Evolutionary conservation across 1,140 invertebrate genomes (phyloP), one percentile per base, ranked within the genome.

Genomic region (Neodiprion fabricii): DNA sequence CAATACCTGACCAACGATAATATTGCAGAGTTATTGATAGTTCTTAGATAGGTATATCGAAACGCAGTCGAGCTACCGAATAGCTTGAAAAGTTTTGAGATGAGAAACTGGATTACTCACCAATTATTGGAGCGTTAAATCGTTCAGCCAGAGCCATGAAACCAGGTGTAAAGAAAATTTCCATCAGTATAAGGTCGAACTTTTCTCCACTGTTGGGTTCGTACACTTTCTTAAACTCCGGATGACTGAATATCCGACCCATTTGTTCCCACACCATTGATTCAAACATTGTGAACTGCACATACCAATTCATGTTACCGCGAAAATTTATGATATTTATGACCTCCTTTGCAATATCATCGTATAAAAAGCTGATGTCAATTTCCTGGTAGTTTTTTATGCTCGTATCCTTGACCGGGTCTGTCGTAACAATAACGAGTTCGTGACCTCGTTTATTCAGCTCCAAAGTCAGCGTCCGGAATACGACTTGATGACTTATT

Each of bases 391-490:
- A 40, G 28, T 40, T 40, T 40, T 40, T 40, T 40, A 40, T 40
- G 28, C 28, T 40, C 5, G 1, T 40, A 40, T 40, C 28, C 1
- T 40, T 40, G 28, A 40, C 28, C 48, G 87, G 86, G 79, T 87
- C 81, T 10, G 86, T 74, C 14, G 87, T 86, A 1, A 87, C 74
- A 1, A 85, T 79, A 0, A 79, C 77, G 0, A 90, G 76, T 69
- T 88, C 77, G 75, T 90, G 89, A 9, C 87, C 88, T 72, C 84
- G 78, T 49, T 78, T 83, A 0, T 79, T 80, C 49, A 90, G 75
- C 71, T 85, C 84, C 73, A 82, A 74, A 7, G 84, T 84, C 7
- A 89, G 66, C 23, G 86, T 77, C 61, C 83, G 74, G 76, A 85
- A 85, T 7, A 85, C 79, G n/a, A 83, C 67, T 72, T 85, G 82